These are phyloP conservation scores for Typhlomys cinereus DNA, from an alignment of 2,113 vertebrate species.

Conservation along the genomic window DNA sequence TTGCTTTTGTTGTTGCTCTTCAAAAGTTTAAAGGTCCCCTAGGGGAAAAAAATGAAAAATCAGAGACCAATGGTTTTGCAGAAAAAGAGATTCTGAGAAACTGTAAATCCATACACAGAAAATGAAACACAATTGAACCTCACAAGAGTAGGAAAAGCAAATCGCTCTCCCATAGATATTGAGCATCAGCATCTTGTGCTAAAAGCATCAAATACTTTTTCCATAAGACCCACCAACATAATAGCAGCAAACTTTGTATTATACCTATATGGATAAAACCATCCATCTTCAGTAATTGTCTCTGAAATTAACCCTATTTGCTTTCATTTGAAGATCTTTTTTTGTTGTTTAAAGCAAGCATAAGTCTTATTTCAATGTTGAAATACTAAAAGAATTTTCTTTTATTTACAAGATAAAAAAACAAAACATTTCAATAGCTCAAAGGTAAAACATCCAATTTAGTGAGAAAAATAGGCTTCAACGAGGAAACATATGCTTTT, in stretches of 20 bases:
- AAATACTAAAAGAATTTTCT: slow-evolving; percentile 51
- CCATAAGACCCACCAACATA: slow-evolving; percentile 14
- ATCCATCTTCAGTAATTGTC: slow-evolving; percentile 10
- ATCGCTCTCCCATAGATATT: background rate
- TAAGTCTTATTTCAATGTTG: slow-evolving; percentile 52
- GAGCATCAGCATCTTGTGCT: background rate
- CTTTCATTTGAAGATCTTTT: slow-evolving; percentile 49
- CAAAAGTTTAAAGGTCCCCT: background rate
- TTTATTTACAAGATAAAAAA: slow-evolving; percentile 59
- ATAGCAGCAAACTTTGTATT: background rate
- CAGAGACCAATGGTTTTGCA: background rate
- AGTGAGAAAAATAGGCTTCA: slow-evolving; percentile 59
- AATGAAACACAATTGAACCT: background rate
- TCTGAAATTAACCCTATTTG: slow-evolving; percentile 49
- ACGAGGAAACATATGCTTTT: slow-evolving; percentile 58
- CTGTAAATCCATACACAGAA: slow-evolving; percentile 30
- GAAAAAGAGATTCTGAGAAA: slow-evolving; percentile 30
- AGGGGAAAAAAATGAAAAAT: background rate
- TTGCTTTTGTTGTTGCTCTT: background rate
- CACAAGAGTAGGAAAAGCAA: background rate
- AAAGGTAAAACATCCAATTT: slow-evolving; percentile 67
- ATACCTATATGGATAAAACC: background rate
- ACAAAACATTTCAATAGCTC: slow-evolving; percentile 64
- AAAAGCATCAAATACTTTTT: slow-evolving; percentile 31
- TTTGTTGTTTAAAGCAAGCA: slow-evolving; percentile 34